Base-by-base conservation (phyloP, 2,888 invertebrate species). In the Hirtodrosophila cameraria region DNA sequence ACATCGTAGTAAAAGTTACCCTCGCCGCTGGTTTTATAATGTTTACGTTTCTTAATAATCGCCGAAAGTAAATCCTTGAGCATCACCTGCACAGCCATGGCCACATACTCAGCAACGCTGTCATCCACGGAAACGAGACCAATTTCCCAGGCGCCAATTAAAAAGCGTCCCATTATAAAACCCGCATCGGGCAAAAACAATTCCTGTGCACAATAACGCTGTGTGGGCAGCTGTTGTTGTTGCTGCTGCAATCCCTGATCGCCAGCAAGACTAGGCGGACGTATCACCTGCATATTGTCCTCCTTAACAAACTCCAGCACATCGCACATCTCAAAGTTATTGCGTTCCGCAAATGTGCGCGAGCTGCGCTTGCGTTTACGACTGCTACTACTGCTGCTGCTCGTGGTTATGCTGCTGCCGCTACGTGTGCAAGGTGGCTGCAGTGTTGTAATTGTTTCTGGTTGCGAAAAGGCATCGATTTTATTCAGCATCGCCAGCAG, bases 81-180 rank as follows among this genome's bases (percentile, higher is more conserved):
- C 83, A 97, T 95, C 64, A 94, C 93, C 90, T 95, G 94, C 1
- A 96, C 95, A 1, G 97, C 96, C 36, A 94, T 93, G 30, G 96
- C 94, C 42, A 97, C 93, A n/a, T 96, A 92, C 64, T 96, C 95
- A 0, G 96, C 95, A 3, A 96, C 96, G 66, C 93, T 94, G 83
- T 96, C 96, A 64, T 97, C 96, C 2, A 96, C 96, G 5, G 96
- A 96, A 73, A 96, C 95, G 33, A 98, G 92, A 0, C 96, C 97
- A 42, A 94, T 93, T 86, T 97, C 97, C 97, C 97, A 97, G 4
- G 97, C 97, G 3, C 95, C 94, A 7, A 97, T 92, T 90, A 97
- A 93, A 78, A 97, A 94, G 59, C 97, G 92, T 0, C 97, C 96
- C 64, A 96, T 93, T 3, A 97, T 94, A 84, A 97, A 94, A 0